Percentiles rank a stretch among this genome's conserved stretches.
Conservation (phyloP, 2,888 invertebrate species). For the Mimumesa dahlbomi region DNA sequence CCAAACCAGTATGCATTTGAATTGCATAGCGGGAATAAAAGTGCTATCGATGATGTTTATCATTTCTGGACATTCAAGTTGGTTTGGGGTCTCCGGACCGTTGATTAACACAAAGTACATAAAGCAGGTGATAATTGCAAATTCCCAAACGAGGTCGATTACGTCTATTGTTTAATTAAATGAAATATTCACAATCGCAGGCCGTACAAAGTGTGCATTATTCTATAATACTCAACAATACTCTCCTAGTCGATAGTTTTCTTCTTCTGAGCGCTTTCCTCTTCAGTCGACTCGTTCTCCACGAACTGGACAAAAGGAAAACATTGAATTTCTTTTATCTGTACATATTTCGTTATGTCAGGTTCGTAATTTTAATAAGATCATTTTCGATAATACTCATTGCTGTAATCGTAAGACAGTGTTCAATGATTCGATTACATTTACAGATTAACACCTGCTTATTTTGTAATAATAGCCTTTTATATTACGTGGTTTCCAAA, state of each 20-base stretch:
- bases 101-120: too few relatives aligned
- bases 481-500: slow-evolving; percentile 88
- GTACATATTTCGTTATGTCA: slow-evolving; percentile 86
- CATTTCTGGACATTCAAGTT: slow-evolving; percentile 85
- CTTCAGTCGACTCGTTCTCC: slow-evolving; percentile 85
- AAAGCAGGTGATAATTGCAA: too few relatives aligned
- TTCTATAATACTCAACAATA: slow-evolving; percentile 85
- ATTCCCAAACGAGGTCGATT: too few relatives aligned
- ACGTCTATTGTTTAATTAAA: too few relatives aligned
- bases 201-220: slow-evolving; percentile 83
- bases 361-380: slow-evolving; percentile 82
- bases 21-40: slow-evolving; percentile 86
- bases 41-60: slow-evolving; percentile 86
- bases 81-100: slow-evolving; percentile 86
- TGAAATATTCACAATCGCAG: slow-evolving; percentile 79
- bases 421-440: neutral
- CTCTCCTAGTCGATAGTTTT: slow-evolving; percentile 88
- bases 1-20: slow-evolving; percentile 83
- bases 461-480: slow-evolving; percentile 86
- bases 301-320: slow-evolving; percentile 85
- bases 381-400: neutral
- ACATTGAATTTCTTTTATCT: slow-evolving; percentile 84
- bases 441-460: slow-evolving; percentile 87
- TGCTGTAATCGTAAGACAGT: neutral
- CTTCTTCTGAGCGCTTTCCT: slow-evolving; percentile 87